These are phyloP conservation scores for Neomonachus schauinslandi DNA, from an alignment of 2,113 vertebrate species.

Conservation along the genomic window DNA sequence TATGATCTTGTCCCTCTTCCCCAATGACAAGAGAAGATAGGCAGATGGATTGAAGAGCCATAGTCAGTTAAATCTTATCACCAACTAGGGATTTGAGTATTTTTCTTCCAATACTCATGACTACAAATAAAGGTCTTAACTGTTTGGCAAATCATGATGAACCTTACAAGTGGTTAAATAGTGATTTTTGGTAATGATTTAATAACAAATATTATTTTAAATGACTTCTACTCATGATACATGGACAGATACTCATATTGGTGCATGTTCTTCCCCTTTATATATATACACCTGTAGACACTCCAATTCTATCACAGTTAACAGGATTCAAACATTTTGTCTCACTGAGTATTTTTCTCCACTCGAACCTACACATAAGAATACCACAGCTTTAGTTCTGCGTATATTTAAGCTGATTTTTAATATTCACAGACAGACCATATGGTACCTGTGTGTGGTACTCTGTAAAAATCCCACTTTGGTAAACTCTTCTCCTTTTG, in stretches of 20 bases:
- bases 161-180: background rate
- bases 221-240: background rate
- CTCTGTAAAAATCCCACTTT: background rate
- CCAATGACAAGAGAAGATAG: background rate
- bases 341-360: background rate
- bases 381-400: background rate
- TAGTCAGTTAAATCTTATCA: background rate
- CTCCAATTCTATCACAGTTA: background rate
- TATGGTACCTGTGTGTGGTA: background rate
- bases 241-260: background rate
- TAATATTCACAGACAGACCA: background rate
- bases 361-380: background rate
- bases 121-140: slow-evolving; percentile 12
- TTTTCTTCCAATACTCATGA: background rate
- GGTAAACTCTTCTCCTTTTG: background rate
- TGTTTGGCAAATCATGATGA: background rate
- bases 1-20: background rate
- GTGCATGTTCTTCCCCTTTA: background rate
- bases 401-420: background rate
- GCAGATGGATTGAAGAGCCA: background rate
- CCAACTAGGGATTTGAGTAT: background rate
- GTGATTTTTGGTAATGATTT: background rate
- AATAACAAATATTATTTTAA: background rate
- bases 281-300: background rate
- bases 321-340: background rate